phyloP scores from a whole-genome alignment of 2,888 invertebrate genomes.

The Apoderus coryli region DNA sequence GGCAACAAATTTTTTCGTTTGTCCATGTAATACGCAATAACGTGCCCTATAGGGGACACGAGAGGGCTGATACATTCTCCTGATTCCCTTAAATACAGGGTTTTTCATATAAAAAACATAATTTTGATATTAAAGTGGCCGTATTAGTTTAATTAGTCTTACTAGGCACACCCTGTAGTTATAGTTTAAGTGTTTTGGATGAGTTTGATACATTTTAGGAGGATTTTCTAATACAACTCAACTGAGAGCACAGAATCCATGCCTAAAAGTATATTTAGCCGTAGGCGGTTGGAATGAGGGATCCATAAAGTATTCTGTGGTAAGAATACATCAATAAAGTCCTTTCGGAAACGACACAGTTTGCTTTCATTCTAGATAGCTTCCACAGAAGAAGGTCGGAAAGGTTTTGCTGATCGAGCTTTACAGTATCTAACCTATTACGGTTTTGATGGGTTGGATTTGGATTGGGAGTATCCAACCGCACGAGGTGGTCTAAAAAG shows the following conservation, averaged over 20 bases:
- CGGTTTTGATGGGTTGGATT: slow-evolving; percentile 53
- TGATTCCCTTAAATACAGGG: too few relatives aligned
- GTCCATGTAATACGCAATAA: too few relatives aligned
- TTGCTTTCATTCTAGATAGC: slow-evolving; percentile 30
- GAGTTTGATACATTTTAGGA: slow-evolving; percentile 30
- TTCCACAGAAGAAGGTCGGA: slow-evolving; percentile 24
- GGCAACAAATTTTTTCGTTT: too few relatives aligned
- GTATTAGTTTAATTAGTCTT: too few relatives aligned
- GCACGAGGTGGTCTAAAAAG: slow-evolving; percentile 35
- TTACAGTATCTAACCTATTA: slow-evolving; percentile 30
- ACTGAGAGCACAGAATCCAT: slow-evolving; percentile 37
- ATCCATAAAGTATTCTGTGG: slow-evolving; percentile 32
- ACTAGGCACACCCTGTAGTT: too few relatives aligned
- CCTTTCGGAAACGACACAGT: neutral
- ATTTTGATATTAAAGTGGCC: too few relatives aligned
- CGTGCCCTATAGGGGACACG: too few relatives aligned
- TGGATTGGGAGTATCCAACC: slow-evolving; percentile 60
- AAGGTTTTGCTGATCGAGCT: slow-evolving; percentile 32
- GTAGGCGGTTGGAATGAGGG: slow-evolving; percentile 54
- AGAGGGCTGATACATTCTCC: too few relatives aligned
- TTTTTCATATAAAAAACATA: too few relatives aligned
- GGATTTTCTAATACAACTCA: slow-evolving; percentile 39
- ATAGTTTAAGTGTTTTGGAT: too few relatives aligned
- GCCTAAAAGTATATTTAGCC: slow-evolving; percentile 41
- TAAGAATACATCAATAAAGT: slow-evolving; percentile 16